Evolutionary conservation across 2,797 vertebrate species (phyloP), one percentile per base, ranked within the genome.

Genomic region (Sebastes itinus): DNA sequence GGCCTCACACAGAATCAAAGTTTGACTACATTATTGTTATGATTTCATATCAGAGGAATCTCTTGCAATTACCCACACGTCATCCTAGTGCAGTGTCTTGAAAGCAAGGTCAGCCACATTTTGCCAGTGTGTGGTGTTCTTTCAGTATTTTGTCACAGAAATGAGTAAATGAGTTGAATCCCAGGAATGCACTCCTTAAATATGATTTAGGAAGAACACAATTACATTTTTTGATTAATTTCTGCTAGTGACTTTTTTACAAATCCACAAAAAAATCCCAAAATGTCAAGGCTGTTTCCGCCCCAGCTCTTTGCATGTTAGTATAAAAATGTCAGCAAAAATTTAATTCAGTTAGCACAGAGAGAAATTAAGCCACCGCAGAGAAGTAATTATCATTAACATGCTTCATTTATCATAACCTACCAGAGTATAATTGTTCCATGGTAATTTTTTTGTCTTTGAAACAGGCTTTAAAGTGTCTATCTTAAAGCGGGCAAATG

Each of bases 371-470:
- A 80, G 62, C 84, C 79, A 70, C 81, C 72, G 85, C 74, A 82
- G 69, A 84, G 77, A 89, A 71, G 64, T 68, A 80, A 87, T 87
- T 82, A 86, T 77, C 72, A 87, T 83, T 78, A 87, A 77, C 71
- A 81, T 76, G 64, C 72, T 82, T 85, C 56, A 89, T 86, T 73
- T 88, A 79, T 87, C 61, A 87, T 61, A 84, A 76, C 64, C 63
- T 78, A 81, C n/a, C 64, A 83, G 55, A 72, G 49, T 58, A 66
- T 75, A 84, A 86, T 79, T 83, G 55, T 88, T 77, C 12, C 16
- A 69, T 69, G 35, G 63, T 35, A 60, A 59, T 68, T 46, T 74
- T 49, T 79, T 75, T 61, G n/a, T 71, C 78, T 82, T 82, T 72
- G 5, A 81, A 81, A 82, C 33, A 54, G 23, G 18, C 22, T 59